Base-by-base conservation (phyloP, 2,888 invertebrate species). In the Agonopterix subpropinquella region DNA sequence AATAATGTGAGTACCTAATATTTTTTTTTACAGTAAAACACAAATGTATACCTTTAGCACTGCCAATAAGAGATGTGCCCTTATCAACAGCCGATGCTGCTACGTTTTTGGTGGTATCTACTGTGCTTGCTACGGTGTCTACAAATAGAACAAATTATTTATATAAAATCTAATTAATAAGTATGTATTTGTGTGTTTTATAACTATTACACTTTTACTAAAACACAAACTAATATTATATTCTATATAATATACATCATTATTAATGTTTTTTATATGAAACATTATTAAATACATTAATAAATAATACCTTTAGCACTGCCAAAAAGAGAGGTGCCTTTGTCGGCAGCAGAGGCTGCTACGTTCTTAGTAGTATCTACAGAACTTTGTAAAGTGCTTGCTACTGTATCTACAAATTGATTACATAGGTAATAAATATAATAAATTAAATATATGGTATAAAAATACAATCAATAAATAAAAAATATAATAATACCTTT, bases 81-180 rank as follows among this genome's bases (percentile, higher is more conserved):
- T 73, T 76, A 45, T 77, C 75, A 42, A 72, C 58, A 45, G 70
- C 74, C 36, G 70, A 58, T 1, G 70, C 60, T 2, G 80, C 69
- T 9, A 67, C 65, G 52, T 66, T 69, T 60, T 74, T 79, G 11
- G 78, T 72, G 5, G 70, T 68, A 52, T 77, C 76, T 63, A 72
- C 76, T 53, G 82, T 62, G 56, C 67, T 48, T 42, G 74, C 64
- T 58, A 80, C 66, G 41, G 76, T 67, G 65, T 82, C 81, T 81
- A 80, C 53, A 74, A 77, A 49, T 51, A 49, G 59, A 49, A 43
- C 4, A 35, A 11, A 18, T 4, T 18, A 18, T 18, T 7, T 28
- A 28, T 28, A 5, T 28, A 28, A 28, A 28, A 28, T 28, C 5
- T 28, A 28, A 5, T 18, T 18, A 18, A 18, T 18, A 18, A 18